phyloP scores from a whole-genome alignment of 2,888 invertebrate genomes.

The Conus canariensis region DNA sequence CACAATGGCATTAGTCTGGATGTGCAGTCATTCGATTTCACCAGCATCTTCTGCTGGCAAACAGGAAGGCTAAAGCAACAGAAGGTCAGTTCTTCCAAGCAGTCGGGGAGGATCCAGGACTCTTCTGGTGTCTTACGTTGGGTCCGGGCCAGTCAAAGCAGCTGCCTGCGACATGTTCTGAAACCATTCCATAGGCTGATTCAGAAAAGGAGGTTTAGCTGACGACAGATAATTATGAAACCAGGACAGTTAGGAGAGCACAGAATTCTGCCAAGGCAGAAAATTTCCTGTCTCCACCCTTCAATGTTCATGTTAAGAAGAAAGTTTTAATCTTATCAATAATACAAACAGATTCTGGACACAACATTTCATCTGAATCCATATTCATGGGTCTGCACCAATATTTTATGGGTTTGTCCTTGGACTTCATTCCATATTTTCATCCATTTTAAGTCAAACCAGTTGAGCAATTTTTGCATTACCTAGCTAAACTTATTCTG shows the following conservation, averaged over 20 bases:
- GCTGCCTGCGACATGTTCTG: conserved; percentile 21
- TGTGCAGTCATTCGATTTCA: background rate
- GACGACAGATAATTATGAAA: background rate
- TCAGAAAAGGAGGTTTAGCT: no score
- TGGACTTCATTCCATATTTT: no score
- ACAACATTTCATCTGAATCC: no score
- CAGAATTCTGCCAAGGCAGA: background rate
- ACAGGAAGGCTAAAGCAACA: background rate
- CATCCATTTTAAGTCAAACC: no score
- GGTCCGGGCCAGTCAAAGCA: background rate
- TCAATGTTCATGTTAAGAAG: no score
- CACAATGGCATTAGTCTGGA: background rate
- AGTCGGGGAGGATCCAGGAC: background rate
- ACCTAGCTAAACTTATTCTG: no score
- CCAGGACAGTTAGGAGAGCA: background rate
- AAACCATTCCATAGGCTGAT: background rate
- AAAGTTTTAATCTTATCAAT: no score
- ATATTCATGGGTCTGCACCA: no score
- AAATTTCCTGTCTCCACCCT: background rate
- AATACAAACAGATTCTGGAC: no score
- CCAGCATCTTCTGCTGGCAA: background rate
- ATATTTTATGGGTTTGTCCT: no score
- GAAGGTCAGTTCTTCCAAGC: background rate
- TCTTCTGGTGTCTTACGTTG: background rate
- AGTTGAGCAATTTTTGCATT: no score